Evolutionary conservation across 1,140 invertebrate genomes (phyloP).

Genomic region (Diuraphis noxia): DNA sequence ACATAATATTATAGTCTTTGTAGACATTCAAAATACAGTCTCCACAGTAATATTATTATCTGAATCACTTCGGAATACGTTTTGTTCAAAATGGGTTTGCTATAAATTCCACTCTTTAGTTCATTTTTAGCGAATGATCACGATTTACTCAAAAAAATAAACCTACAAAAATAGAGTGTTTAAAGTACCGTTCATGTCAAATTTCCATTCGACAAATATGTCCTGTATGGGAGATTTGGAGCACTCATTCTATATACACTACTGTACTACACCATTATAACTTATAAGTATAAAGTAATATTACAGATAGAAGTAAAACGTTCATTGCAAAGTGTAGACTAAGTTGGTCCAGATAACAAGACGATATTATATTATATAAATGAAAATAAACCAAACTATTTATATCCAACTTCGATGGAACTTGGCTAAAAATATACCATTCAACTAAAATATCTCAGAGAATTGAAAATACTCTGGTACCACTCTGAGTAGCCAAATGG

Average conservation of each 20-base stretch:
- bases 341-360: background rate
- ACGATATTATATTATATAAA: background rate
- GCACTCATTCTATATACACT: background rate
- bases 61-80: background rate
- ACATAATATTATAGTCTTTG: background rate
- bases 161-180: background rate
- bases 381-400: background rate
- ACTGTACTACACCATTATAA: background rate
- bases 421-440: background rate
- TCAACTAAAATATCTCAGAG: background rate
- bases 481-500: background rate
- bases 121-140: background rate
- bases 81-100: background rate
- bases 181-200: background rate
- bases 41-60: background rate
- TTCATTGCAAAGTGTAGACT: background rate
- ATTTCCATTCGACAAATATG: background rate
- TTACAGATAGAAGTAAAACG: background rate
- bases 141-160: background rate
- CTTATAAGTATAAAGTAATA: background rate
- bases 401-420: background rate
- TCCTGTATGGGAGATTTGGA: background rate
- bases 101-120: background rate
- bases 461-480: background rate
- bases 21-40: background rate